Evolutionary conservation across 1,140 invertebrate species (phyloP).

Genomic region (Heliconius eleuchia): DNA sequence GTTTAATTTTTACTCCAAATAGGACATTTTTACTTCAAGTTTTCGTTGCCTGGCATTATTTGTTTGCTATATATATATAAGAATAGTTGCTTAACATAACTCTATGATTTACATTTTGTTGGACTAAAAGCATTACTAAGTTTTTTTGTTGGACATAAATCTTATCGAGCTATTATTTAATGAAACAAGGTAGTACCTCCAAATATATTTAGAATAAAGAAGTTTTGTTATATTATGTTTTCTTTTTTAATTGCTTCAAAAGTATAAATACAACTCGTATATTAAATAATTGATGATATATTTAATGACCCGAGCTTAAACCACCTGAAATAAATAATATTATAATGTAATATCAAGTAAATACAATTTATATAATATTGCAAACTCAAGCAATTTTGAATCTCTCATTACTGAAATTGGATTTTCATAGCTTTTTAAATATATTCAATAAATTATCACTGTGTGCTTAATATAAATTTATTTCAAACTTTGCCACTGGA

Average conservation of each 20-base stretch:
- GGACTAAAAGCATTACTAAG: too few species aligned
- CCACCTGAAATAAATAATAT: background rate
- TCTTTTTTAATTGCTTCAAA: background rate
- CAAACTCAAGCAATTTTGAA: background rate
- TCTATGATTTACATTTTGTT: too few species aligned
- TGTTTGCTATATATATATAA: background rate
- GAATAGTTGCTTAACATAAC: background rate
- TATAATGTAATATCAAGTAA: background rate
- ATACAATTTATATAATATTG: background rate
- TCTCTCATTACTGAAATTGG: background rate
- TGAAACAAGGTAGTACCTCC: too few species aligned
- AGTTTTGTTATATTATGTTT: too few species aligned
- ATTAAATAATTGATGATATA: background rate
- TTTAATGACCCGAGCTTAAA: background rate
- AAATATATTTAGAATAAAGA: too few species aligned
- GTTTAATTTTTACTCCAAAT: too few species aligned
- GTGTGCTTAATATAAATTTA: conserved; percentile 22
- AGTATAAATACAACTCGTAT: background rate
- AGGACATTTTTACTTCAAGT: too few species aligned
- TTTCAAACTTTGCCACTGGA: conserved; percentile 28
- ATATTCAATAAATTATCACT: conserved; percentile 6
- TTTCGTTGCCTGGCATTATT: too few species aligned
- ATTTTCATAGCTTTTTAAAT: background rate
- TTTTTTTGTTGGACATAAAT: too few species aligned
- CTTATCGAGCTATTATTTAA: too few species aligned